Base-by-base conservation (phyloP, 2,888 invertebrate genomes). In the Timema cristinae region DNA sequence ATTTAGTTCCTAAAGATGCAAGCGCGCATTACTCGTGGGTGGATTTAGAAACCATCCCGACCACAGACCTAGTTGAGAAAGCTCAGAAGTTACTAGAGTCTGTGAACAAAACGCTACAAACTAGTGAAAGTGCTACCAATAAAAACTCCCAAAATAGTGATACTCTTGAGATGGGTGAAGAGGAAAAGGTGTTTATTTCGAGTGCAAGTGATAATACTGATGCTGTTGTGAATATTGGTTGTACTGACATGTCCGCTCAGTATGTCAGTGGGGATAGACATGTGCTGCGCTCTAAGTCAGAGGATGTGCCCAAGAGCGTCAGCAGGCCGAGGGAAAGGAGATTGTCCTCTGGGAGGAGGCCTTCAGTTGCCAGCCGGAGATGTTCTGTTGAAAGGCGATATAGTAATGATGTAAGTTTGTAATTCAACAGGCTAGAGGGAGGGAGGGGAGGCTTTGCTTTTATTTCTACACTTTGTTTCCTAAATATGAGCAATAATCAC, bases 1-100 rank as follows among this genome's bases (percentile, higher is more conserved):
- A 71, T 51, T 50, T 71, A 10, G 13, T 71, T 7, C 61, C 54
- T 4, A 50, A 59, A 67, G 68, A 71, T 9, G n/a, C 67, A 47
- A 8, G 5, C 2, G 10, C 51, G 1, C 47, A 52, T 56, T 51
- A 54, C 16, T 70, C 75, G 0, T 74, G 73, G 74, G 71, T 69
- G 50, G 73, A 70, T 67, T 68, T 74, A 49, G 73, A 75, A 67
- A 73, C 50, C 56, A 68, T 73, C 66, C 76, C 74, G 52, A 83
- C 82, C 5, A 79, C 76, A 7, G 79, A 82, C 71, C 77, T 84
- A 67, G 74, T 84, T 61, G 80, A 81, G 72, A 84, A 84, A 69
- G 82, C 84, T 6, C 82, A 84, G 75, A 80, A 80, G 73, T 77
- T 84, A 13, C 76, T 84, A 50, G 79, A 81, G 72, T 84, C 83